These are phyloP conservation scores for Podarcis raffonei DNA, from an alignment of 2,113 vertebrate genomes.

Conservation along the genomic window DNA sequence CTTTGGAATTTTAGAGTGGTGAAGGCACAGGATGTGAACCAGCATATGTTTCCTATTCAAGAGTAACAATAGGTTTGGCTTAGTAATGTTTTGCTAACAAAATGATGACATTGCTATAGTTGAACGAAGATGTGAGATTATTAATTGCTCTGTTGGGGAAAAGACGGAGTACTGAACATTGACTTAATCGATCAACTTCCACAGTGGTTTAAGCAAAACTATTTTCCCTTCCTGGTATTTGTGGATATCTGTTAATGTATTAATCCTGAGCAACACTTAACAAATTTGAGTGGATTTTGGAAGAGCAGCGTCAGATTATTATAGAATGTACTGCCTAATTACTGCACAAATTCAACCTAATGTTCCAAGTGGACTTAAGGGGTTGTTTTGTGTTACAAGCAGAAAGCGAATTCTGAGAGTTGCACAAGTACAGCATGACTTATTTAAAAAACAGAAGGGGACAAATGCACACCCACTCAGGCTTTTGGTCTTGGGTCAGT, in stretches of 20 bases:
- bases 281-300: neutral
- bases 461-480: neutral
- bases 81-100: slow-evolving; percentile 47
- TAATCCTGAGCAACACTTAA: neutral
- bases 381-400: neutral
- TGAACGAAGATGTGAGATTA: neutral
- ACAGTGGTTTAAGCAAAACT: neutral
- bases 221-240: neutral
- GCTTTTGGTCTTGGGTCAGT: neutral
- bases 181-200: neutral
- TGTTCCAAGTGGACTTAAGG: neutral
- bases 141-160: neutral
- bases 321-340: neutral
- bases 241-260: neutral
- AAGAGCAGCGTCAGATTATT: neutral
- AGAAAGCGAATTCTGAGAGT: neutral
- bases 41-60: slow-evolving; percentile 55
- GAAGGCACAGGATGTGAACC: slow-evolving; percentile 38
- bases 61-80: slow-evolving; percentile 50
- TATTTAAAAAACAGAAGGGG: no score
- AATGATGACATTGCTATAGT: slow-evolving; percentile 41
- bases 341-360: neutral
- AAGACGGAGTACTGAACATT: neutral
- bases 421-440: no score
- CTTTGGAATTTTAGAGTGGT: slow-evolving; percentile 45